These are phyloP conservation scores for Pterobdella sp. DNA, from an alignment of 2,888 invertebrate species.

Conservation along the genomic window DNA sequence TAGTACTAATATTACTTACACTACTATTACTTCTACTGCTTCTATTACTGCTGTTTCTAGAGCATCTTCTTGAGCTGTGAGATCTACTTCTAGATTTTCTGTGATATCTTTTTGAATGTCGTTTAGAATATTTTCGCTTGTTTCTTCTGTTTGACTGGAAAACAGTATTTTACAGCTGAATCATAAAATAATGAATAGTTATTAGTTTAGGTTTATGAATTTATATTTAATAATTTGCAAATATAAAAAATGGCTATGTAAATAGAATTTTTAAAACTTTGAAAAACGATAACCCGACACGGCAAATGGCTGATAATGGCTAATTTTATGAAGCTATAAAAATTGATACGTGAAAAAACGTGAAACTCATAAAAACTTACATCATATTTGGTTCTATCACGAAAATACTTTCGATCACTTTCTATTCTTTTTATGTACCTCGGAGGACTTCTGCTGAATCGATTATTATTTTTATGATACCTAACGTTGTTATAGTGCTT, in stretches of 20 bases:
- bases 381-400: too few species aligned
- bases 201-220: too few species aligned
- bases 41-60: not conserved
- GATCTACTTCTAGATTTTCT: not conserved
- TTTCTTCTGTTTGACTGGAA: slow-evolving; percentile 10
- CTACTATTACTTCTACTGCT: not conserved
- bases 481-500: not conserved
- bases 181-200: too few species aligned
- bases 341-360: too few species aligned
- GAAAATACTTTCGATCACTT: not conserved
- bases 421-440: not conserved
- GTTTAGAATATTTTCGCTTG: slow-evolving; percentile 1
- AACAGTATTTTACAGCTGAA: slow-evolving; percentile 9
- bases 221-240: too few species aligned
- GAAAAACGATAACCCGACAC: too few species aligned
- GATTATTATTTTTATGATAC: not conserved
- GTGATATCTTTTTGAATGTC: not conserved
- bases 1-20: not conserved
- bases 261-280: too few species aligned
- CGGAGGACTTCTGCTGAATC: not conserved
- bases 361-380: too few species aligned
- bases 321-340: too few species aligned
- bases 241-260: too few species aligned
- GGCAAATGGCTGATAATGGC: too few species aligned
- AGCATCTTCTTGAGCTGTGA: not conserved